These are phyloP conservation scores for Drosophila tani DNA, from an alignment of 1,140 invertebrate species.

Conservation along the genomic window DNA sequence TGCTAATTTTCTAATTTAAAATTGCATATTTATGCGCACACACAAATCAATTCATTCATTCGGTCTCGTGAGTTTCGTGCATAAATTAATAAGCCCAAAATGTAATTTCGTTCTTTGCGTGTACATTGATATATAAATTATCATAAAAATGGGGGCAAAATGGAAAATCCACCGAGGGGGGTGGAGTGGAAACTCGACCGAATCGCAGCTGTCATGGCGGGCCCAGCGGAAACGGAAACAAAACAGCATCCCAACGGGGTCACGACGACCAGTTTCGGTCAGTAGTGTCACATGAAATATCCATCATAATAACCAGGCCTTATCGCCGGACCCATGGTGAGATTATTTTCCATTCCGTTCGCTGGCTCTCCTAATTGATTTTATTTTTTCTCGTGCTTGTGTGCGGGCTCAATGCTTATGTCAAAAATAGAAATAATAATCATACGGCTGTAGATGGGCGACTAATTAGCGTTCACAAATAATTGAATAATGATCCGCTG, in stretches of 20 bases:
- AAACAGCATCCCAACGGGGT: slow-evolving; percentile 60
- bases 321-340: slow-evolving; percentile 6
- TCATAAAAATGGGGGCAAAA: slow-evolving; percentile 45
- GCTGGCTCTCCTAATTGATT: slow-evolving; percentile 64
- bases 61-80: slow-evolving; percentile 30
- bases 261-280: slow-evolving; percentile 26
- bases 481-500: slow-evolving; percentile 55
- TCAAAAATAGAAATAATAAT: slow-evolving; percentile 44
- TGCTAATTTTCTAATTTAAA: slow-evolving; percentile 28
- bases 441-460: slow-evolving; percentile 19
- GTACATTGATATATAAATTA: slow-evolving; percentile 53
- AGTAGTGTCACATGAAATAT: slow-evolving; percentile 68
- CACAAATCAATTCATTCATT: slow-evolving; percentile 38
- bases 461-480: slow-evolving; percentile 63
- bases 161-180: slow-evolving; percentile 31
- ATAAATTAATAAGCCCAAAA: slow-evolving; percentile 52
- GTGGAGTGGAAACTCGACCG: neutral
- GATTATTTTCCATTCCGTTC: slow-evolving; percentile 51
- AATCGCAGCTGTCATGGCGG: slow-evolving; percentile 50
- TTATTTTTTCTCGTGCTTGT: slow-evolving; percentile 33
- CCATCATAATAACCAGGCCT: slow-evolving; percentile 53
- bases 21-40: slow-evolving; percentile 12
- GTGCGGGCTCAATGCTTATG: slow-evolving; percentile 21
- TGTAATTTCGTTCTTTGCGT: slow-evolving; percentile 47
- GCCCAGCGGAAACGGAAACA: slow-evolving; percentile 76